Percentiles rank a stretch among this genome's conserved stretches.
phyloP scores from a whole-genome alignment of 2,113 vertebrate genomes.

The Brienomyrus longianalis region DNA sequence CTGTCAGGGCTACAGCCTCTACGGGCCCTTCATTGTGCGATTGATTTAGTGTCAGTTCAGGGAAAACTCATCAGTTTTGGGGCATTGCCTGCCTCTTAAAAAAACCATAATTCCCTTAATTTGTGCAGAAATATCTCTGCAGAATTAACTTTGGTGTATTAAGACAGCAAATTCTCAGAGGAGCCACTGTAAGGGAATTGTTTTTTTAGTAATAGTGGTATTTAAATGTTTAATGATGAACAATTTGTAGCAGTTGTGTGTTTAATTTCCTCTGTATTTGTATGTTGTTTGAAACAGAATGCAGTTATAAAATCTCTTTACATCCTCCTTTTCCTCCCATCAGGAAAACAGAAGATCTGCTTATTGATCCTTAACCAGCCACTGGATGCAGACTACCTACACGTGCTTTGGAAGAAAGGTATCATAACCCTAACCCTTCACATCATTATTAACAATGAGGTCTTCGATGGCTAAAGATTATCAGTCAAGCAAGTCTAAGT shows the following conservation, averaged over 20 bases:
- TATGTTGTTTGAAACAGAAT: not conserved
- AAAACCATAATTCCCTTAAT: not conserved
- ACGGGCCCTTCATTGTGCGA: not conserved
- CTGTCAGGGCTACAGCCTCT: not conserved
- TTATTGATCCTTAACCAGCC: conserved; percentile 67
- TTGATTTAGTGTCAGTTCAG: not conserved
- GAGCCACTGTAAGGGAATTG: not conserved
- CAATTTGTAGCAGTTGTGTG: not conserved
- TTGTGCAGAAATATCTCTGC: not conserved
- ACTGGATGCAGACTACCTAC: conserved; percentile 51
- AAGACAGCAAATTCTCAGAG: not conserved
- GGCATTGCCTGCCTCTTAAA: not conserved
- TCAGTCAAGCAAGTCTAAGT: not conserved
- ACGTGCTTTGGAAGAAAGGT: conserved; percentile 63
- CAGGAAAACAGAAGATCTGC: conserved; percentile 61
- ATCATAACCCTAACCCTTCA: conserved; percentile 22
- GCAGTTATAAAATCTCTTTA: not conserved
- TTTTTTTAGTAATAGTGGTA: not conserved
- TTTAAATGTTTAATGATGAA: not conserved
- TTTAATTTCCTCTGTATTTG: not conserved
- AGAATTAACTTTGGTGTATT: not conserved
- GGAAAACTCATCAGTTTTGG: not conserved
- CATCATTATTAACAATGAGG: not conserved
- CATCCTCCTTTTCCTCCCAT: not conserved
- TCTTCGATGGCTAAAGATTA: conserved; percentile 23